These are phyloP conservation scores for Amphimallon solstitiale DNA, from an alignment of 2,888 invertebrate genomes.

Conservation along the genomic window DNA sequence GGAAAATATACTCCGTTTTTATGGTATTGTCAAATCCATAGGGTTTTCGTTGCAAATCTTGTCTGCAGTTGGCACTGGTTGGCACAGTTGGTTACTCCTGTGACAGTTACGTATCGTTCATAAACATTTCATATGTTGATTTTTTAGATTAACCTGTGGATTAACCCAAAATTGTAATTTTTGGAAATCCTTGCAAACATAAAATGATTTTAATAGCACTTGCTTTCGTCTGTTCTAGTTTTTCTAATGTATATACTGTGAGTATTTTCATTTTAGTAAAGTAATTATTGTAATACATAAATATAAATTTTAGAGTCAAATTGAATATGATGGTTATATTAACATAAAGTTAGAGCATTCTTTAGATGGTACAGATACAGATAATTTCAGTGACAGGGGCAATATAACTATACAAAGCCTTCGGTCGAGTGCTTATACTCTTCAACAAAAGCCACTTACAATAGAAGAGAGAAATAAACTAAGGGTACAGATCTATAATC, in stretches of 20 bases:
- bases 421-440: constrained; percentile 70
- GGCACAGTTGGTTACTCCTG: no score
- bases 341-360: constrained; percentile 77
- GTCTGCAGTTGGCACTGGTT: no score
- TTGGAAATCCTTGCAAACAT: no score
- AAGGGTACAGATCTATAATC: constrained; percentile 62
- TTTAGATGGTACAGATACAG: constrained; percentile 65
- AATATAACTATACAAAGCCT: constrained; percentile 78
- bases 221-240: neutral
- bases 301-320: constrained; percentile 63
- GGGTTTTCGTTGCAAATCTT: no score
- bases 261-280: neutral
- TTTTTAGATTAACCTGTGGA: no score
- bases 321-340: constrained; percentile 81
- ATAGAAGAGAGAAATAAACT: constrained; percentile 68
- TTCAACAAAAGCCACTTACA: constrained; percentile 71
- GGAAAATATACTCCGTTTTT: no score
- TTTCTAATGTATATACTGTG: constrained; percentile 21
- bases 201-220: neutral
- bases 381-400: constrained; percentile 76
- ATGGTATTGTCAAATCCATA: no score
- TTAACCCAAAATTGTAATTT: neutral
- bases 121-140: no score
- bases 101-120: no score
- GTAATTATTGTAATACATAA: neutral